A percentile compares a stretch with the other conserved stretches of the same genome.
Evolutionary conservation across 2,797 vertebrate species (phyloP).

Genomic region (Bradypodion pumilum): DNA sequence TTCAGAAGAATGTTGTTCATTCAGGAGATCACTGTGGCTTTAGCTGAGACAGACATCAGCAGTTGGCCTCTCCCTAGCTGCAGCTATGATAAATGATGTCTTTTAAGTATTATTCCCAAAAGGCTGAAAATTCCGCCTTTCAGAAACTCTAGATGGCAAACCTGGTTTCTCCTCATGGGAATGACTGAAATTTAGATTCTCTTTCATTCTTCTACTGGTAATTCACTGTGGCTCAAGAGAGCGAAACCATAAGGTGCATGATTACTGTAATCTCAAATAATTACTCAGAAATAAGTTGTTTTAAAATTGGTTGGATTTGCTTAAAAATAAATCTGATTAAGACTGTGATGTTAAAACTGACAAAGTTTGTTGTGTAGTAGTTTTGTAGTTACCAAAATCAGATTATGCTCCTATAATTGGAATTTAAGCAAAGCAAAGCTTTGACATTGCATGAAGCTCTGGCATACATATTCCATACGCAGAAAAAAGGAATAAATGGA

Average conservation of each 20-base stretch:
- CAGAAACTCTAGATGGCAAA: slow-evolving; percentile 35
- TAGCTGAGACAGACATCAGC: neutral
- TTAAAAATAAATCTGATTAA: neutral
- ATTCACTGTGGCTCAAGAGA: slow-evolving; percentile 17
- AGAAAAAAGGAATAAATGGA: slow-evolving; percentile 11
- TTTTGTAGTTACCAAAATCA: neutral
- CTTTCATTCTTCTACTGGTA: neutral
- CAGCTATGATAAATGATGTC: slow-evolving; percentile 23
- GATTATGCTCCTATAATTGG: rapidly evolving
- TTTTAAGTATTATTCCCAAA: slow-evolving; percentile 28
- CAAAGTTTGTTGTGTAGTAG: neutral
- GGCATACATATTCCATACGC: neutral
- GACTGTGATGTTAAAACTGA: neutral
- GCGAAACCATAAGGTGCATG: neutral
- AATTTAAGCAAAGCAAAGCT: slow-evolving; percentile 34
- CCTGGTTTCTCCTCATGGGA: neutral
- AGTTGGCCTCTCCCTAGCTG: slow-evolving; percentile 28
- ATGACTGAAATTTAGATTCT: neutral
- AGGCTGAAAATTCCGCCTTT: slow-evolving; percentile 3
- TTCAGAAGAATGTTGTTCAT: slow-evolving; percentile 12
- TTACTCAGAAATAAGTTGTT: neutral
- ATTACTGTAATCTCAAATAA: neutral
- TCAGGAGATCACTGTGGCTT: neutral
- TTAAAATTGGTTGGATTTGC: neutral
- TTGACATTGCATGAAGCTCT: slow-evolving; percentile 10